Percentiles rank a stretch among this genome's conserved stretches.
Conservation (phyloP, 2,888 invertebrate genomes). For the Agriotes lineatus region DNA sequence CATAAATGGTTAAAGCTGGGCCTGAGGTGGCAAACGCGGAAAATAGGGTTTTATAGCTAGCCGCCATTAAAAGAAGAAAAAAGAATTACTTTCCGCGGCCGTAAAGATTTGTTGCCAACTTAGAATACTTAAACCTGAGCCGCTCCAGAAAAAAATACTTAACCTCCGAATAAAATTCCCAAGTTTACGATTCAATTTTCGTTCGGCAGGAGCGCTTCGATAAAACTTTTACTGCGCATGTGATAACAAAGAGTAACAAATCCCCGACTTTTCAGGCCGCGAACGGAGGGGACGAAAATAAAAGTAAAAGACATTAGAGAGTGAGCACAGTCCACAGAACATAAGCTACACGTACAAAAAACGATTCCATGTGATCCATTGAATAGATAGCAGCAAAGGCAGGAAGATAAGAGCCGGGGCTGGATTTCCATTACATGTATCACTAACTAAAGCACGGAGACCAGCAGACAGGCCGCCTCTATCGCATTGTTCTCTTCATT, state of each 20-base stretch:
- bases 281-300: constrained; percentile 26
- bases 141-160: constrained; percentile 7
- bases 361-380: constrained; percentile 47
- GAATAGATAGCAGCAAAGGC: constrained; percentile 44
- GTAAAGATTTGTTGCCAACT: constrained; percentile 10
- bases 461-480: constrained; percentile 25
- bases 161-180: constrained; percentile 15
- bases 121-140: constrained; percentile 5
- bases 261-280: constrained; percentile 24
- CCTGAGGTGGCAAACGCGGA: background rate
- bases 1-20: no score
- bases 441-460: constrained; percentile 45
- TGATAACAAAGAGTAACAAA: constrained; percentile 29
- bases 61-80: background rate
- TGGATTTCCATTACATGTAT: constrained; percentile 50
- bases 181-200: constrained; percentile 20
- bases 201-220: constrained; percentile 13
- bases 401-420: constrained; percentile 36
- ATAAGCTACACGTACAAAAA: constrained; percentile 45
- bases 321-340: constrained; percentile 34
- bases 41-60: background rate
- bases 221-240: constrained; percentile 30
- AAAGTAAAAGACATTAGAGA: constrained; percentile 32
- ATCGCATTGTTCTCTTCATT: constrained; percentile 44
- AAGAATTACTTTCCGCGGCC: constrained; percentile 1